These are phyloP conservation scores for Lordiphosa mommai DNA, from an alignment of 1,140 invertebrate species.

Conservation along the genomic window DNA sequence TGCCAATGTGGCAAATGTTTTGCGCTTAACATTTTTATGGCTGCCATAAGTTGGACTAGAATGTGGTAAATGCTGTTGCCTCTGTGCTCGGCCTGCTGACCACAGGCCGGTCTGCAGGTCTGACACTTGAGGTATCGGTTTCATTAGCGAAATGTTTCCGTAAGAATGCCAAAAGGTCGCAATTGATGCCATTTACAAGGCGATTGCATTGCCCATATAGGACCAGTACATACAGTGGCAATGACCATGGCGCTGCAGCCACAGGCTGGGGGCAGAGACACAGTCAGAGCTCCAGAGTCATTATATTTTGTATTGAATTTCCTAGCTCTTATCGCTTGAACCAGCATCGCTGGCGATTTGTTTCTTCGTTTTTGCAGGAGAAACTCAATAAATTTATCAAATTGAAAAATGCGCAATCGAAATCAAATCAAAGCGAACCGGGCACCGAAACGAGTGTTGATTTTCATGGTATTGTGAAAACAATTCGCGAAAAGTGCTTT, in stretches of 20 bases:
- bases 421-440: constrained; percentile 65
- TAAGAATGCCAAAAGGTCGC: constrained; percentile 75
- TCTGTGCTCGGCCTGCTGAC: constrained; percentile 13
- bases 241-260: constrained; percentile 18
- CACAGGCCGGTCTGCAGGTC: constrained; percentile 23
- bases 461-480: constrained; percentile 60
- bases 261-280: background rate
- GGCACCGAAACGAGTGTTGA: constrained; percentile 44
- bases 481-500: constrained; percentile 60
- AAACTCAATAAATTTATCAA: constrained; percentile 70
- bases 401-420: constrained; percentile 68
- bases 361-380: constrained; percentile 23
- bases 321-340: constrained; percentile 40
- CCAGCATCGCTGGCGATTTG: constrained; percentile 51
- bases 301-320: constrained; percentile 63
- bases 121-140: constrained; percentile 76
- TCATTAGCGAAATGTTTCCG: constrained; percentile 76
- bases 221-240: constrained; percentile 8
- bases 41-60: constrained; percentile 55
- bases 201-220: constrained; percentile 41
- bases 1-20: constrained; percentile 75
- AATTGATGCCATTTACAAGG: constrained; percentile 72
- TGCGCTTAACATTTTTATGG: constrained; percentile 74
- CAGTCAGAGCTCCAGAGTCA: constrained; percentile 20
- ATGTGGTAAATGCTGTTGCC: constrained; percentile 43